Percentiles rank a stretch among this genome's conserved stretches.
Evolutionary conservation across 1,140 invertebrate genomes (phyloP).

Genomic region (Chrysomallon squamiferum): DNA sequence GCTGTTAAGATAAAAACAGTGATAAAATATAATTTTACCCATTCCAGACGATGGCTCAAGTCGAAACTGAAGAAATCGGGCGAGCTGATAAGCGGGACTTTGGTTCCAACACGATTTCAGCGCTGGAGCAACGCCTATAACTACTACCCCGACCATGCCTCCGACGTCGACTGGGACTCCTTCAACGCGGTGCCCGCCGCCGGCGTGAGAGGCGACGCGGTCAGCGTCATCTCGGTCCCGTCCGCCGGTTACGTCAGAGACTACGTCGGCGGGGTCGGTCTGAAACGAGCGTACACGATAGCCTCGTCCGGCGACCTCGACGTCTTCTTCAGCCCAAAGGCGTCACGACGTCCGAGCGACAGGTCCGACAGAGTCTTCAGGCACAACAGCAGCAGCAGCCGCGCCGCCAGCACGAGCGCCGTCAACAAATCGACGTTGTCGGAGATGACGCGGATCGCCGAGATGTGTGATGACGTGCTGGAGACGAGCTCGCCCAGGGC

Average conservation of each 20-base stretch:
- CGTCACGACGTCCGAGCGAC: background rate
- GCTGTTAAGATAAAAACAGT: too few species aligned
- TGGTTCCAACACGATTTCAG: background rate
- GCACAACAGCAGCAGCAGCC: background rate
- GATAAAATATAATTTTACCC: background rate
- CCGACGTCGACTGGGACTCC: slow-evolving; percentile 14
- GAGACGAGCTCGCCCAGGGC: slow-evolving; percentile 2
- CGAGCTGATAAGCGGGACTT: background rate
- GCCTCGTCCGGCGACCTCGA: slow-evolving; percentile 3
- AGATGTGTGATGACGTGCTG: background rate
- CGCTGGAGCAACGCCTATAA: slow-evolving; percentile 1
- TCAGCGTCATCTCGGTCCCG: slow-evolving; percentile 5
- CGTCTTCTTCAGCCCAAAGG: background rate
- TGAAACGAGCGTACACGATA: background rate
- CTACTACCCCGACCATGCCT: slow-evolving; percentile 3
- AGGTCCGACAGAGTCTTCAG: too few species aligned
- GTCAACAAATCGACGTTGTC: background rate
- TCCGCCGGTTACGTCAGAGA: background rate
- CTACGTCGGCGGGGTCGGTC: background rate
- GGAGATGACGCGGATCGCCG: background rate
- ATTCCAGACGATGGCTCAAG: slow-evolving; percentile 8
- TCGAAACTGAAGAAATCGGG: slow-evolving; percentile 8
- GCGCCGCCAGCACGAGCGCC: background rate
- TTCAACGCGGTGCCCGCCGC: slow-evolving; percentile 9
- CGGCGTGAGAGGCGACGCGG: slow-evolving; percentile 4